A percentile compares a stretch with the other conserved stretches of the same genome.
These are phyloP conservation scores for Rafetus swinhoei DNA, from an alignment of 2,113 vertebrate genomes.

Conservation along the genomic window DNA sequence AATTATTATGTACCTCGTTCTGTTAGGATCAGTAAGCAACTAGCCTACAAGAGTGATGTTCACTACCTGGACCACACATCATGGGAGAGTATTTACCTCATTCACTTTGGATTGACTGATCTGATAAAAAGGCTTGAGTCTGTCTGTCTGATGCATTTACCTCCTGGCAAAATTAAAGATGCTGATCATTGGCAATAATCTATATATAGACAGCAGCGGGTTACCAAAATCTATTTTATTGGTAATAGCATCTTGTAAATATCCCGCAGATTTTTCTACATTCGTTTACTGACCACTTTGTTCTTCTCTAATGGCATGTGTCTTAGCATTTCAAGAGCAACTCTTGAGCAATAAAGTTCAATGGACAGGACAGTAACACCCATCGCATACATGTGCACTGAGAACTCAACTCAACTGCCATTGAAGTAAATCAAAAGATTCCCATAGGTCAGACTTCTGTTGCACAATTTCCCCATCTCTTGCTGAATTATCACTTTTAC, in stretches of 20 bases:
- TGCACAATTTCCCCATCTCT: neutral
- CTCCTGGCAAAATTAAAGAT: neutral
- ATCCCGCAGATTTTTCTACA: neutral
- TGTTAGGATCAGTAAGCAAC: neutral
- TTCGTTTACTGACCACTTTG: neutral
- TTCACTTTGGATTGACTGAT: neutral
- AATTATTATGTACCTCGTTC: neutral
- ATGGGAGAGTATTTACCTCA: neutral
- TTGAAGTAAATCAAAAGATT: neutral
- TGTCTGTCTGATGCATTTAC: rapidly evolving
- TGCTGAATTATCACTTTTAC: neutral
- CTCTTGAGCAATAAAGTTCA: neutral
- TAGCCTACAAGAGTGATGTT: neutral
- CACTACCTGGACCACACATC: neutral
- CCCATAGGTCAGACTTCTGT: neutral
- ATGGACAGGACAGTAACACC: conserved; percentile 19
- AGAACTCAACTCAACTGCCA: conserved; percentile 4
- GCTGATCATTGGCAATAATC: neutral
- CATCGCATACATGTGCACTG: neutral
- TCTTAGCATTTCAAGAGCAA: neutral
- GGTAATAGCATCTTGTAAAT: neutral
- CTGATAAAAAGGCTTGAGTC: neutral
- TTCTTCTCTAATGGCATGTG: neutral
- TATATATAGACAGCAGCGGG: neutral
- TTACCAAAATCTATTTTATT: neutral